A percentile compares a stretch with the other conserved stretches of the same genome.
Evolutionary conservation across 2,797 vertebrate genomes (phyloP).

Genomic region (Mastacembelus armatus): DNA sequence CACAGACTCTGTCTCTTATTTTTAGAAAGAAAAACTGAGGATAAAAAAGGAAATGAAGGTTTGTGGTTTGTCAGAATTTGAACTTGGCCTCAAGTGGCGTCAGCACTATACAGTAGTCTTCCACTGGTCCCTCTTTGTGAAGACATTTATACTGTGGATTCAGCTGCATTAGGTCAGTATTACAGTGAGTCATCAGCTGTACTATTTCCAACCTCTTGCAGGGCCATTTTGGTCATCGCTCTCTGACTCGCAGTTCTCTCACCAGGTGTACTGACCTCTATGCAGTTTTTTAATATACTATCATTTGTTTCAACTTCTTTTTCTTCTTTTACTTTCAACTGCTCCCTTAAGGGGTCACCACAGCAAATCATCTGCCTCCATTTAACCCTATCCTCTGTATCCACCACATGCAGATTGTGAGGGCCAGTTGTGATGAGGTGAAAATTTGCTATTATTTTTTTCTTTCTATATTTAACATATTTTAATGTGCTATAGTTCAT

Average conservation of each 20-base stretch:
- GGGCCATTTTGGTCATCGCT: background rate
- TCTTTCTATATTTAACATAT: background rate
- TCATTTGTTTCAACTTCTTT: constrained; percentile 1
- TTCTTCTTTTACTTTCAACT: background rate
- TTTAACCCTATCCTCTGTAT: no score
- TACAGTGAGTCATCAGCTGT: background rate
- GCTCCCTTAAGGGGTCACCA: no score
- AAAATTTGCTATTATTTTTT: no score
- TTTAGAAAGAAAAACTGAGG: no score
- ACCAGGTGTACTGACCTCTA: background rate
- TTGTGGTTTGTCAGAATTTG: background rate
- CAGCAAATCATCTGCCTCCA: no score
- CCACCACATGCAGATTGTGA: background rate
- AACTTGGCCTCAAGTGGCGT: constrained; percentile 1
- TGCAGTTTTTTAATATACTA: background rate
- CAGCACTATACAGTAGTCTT: constrained; percentile 11
- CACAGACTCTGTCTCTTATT: no score
- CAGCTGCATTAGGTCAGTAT: background rate
- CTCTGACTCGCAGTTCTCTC: background rate
- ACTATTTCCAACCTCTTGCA: background rate
- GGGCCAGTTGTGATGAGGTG: no score
- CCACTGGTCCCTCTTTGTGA: background rate
- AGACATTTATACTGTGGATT: constrained; percentile 12
- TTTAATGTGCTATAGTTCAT: background rate
- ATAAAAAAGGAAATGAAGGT: background rate